Percentiles rank a stretch among this genome's conserved stretches.
These are phyloP conservation scores for Ryuthela nishihirai DNA, from an alignment of 2,888 invertebrate genomes.

Conservation along the genomic window DNA sequence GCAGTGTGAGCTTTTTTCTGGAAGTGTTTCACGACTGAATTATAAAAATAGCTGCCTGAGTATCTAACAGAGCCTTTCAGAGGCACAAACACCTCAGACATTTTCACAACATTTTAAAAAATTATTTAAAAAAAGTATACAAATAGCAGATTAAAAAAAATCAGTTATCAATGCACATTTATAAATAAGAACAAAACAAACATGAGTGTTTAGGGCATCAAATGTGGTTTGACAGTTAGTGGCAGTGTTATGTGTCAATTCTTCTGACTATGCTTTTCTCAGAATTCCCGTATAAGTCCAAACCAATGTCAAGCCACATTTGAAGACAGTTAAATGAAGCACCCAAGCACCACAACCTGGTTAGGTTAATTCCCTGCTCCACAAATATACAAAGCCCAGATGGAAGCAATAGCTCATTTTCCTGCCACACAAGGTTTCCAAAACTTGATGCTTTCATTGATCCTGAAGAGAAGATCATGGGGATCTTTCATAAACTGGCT, in stretches of 20 bases:
- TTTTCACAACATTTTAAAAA: constrained; percentile 17
- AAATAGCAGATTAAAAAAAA: constrained; percentile 31
- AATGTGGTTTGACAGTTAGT: constrained; percentile 32
- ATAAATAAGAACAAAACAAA: constrained; percentile 20
- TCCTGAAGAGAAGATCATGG: constrained; percentile 9
- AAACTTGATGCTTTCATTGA: constrained; percentile 4
- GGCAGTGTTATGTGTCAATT: too few species aligned
- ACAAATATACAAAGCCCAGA: constrained; percentile 21
- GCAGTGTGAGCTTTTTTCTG: constrained; percentile 19
- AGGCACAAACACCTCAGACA: constrained; percentile 13
- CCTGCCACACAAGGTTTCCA: constrained; percentile 14
- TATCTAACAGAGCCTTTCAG: constrained; percentile 5
- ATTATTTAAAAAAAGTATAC: too few species aligned
- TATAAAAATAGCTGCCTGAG: constrained; percentile 37
- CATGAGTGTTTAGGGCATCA: constrained; percentile 17
- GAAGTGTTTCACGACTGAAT: neutral
- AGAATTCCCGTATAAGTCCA: too few species aligned
- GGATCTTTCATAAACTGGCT: too few species aligned
- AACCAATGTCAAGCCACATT: constrained; percentile 29
- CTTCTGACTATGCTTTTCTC: too few species aligned
- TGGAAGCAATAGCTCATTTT: constrained; percentile 36
- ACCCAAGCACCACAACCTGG: constrained; percentile 28
- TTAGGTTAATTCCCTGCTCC: constrained; percentile 30
- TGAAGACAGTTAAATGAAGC: constrained; percentile 17
- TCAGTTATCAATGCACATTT: constrained; percentile 23